These are phyloP conservation scores for Microtus obscurus DNA, from an alignment of 2,797 vertebrate species.

Conservation along the genomic window DNA sequence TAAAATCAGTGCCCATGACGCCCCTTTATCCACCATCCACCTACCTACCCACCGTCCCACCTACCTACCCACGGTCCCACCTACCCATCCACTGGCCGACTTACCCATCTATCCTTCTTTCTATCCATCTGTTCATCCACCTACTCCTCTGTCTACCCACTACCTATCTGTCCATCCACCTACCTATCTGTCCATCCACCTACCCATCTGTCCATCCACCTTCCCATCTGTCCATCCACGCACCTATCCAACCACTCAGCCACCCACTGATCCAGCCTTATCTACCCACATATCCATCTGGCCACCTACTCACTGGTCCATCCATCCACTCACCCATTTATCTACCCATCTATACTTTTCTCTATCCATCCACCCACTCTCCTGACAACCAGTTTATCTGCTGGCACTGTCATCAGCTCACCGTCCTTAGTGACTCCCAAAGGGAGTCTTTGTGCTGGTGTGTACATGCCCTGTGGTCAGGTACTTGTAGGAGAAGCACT, in stretches of 20 bases:
- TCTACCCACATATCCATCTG: neutral
- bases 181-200: rapidly evolving
- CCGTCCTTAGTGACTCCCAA: no score
- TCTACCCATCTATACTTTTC: neutral
- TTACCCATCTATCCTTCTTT: rapidly evolving
- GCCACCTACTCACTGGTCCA: no score
- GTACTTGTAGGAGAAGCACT: neutral
- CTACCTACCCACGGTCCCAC: no score
- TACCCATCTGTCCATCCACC: rapidly evolving
- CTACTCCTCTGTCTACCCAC: rapidly evolving
- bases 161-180: no score
- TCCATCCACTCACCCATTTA: neutral
- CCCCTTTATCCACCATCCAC: neutral
- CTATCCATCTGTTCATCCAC: rapidly evolving
- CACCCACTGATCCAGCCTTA: no score
- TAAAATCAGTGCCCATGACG: neutral
- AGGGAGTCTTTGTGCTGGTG: neutral
- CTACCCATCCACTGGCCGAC: no score
- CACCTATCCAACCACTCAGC: neutral
- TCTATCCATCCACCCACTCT: neutral
- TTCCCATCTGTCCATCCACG: no score
- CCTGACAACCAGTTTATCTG: neutral
- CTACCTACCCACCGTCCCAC: neutral
- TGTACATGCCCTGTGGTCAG: rapidly evolving
- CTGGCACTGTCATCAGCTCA: no score